These are phyloP conservation scores for Charanyca ferruginea DNA, from an alignment of 2,888 invertebrate genomes.

Conservation along the genomic window DNA sequence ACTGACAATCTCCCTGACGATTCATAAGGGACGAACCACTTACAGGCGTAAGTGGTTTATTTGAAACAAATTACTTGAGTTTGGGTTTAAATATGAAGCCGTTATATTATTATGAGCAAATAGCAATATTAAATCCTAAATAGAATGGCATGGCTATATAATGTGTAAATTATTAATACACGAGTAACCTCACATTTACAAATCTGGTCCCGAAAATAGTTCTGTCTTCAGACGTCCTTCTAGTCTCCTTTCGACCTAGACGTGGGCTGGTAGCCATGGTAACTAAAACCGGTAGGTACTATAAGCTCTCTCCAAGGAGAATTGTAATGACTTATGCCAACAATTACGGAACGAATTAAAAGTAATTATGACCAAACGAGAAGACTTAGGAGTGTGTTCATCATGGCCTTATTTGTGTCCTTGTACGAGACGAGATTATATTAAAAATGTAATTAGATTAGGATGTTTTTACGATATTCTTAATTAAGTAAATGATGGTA, in stretches of 20 bases:
- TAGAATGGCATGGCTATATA: conserved; percentile 1
- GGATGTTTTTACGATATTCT: no score
- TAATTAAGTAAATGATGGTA: conserved; percentile 2
- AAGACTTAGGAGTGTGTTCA: conserved; percentile 42
- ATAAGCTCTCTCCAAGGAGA: conserved; percentile 25
- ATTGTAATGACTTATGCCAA: conserved; percentile 10
- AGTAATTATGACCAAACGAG: conserved; percentile 33
- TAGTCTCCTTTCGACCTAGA: conserved; percentile 38
- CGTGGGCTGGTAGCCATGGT: conserved; percentile 33
- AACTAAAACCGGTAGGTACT: conserved; percentile 23
- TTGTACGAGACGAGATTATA: conserved; percentile 20
- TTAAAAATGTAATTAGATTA: conserved; percentile 26
- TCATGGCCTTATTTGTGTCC: conserved; percentile 24
- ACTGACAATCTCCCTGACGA: no score
- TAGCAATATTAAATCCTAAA: background rate
- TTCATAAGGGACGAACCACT: no score
- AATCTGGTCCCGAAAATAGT: background rate
- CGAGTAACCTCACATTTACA: background rate
- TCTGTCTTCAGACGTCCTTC: conserved; percentile 26
- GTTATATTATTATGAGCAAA: background rate
- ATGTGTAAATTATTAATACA: background rate
- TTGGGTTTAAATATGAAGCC: no score
- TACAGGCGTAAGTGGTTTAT: no score
- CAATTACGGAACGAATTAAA: conserved; percentile 50
- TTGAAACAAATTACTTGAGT: no score